phyloP scores from a whole-genome alignment of 1,140 invertebrate species.

The Metopolophium dirhodum region DNA sequence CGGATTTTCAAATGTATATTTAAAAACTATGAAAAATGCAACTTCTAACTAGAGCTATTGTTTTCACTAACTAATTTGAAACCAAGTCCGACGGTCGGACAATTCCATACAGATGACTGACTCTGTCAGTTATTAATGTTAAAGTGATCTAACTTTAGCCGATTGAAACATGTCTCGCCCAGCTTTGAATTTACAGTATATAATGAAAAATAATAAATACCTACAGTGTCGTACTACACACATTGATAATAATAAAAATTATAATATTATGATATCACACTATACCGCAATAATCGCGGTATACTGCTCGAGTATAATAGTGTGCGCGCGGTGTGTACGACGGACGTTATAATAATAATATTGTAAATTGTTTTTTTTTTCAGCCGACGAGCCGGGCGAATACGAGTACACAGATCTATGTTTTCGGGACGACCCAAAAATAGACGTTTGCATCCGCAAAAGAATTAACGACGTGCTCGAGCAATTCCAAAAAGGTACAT shows the following conservation, averaged over 20 bases:
- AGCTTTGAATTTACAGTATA: not conserved
- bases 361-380: conserved; percentile 23
- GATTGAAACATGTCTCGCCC: no score
- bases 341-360: not conserved
- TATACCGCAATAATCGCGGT: not conserved
- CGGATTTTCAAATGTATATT: no score
- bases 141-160: no score
- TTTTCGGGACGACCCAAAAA: conserved; percentile 49
- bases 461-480: conserved; percentile 39
- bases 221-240: not conserved
- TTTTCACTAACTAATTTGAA: no score
- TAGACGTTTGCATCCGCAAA: conserved; percentile 43
- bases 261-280: not conserved
- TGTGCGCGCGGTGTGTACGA: not conserved
- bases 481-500: conserved; percentile 18
- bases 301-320: not conserved
- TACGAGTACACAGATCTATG: conserved; percentile 7
- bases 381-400: not conserved
- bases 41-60: no score
- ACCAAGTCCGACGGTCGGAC: no score
- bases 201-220: not conserved
- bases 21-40: no score
- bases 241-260: no score
- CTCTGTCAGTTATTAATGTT: no score
- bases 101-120: no score